A percentile compares a stretch with the other conserved stretches of the same genome.
phyloP scores from a whole-genome alignment of 92 coral and sea anemone genomes.

The Zoanthus sociatus region DNA sequence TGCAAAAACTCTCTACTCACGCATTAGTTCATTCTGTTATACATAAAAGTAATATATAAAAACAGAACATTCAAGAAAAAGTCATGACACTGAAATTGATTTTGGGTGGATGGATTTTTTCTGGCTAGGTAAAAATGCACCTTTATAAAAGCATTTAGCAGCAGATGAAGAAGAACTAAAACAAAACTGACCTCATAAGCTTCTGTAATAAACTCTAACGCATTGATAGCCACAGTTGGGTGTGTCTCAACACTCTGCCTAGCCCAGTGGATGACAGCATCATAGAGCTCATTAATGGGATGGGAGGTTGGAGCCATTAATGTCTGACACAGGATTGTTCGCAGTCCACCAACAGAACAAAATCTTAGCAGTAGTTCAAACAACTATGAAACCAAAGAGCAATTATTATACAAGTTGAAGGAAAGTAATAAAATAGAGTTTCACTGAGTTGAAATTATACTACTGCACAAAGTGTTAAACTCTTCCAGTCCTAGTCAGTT shows the following conservation, averaged over 20 bases:
- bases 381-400: constrained; percentile 61
- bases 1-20: too few species aligned
- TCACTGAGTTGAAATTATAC: too few species aligned
- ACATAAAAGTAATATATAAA: too few species aligned
- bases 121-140: background rate
- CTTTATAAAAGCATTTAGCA: too few species aligned
- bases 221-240: constrained; percentile 79
- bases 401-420: too few species aligned
- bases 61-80: too few species aligned
- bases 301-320: constrained; percentile 63
- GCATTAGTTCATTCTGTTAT: too few species aligned
- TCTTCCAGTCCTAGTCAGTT: too few species aligned
- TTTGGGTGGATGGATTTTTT: background rate
- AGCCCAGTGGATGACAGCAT: constrained; percentile 84
- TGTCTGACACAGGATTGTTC: constrained; percentile 71
- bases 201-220: constrained; percentile 93
- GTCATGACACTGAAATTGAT: too few species aligned
- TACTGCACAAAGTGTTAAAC: too few species aligned
- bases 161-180: too few species aligned
- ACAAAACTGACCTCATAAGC: constrained; percentile 83
- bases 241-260: constrained; percentile 81
- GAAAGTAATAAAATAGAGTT: too few species aligned
- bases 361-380: constrained; percentile 90
- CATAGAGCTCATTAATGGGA: constrained; percentile 68
- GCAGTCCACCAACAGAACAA: constrained; percentile 84